A percentile compares a stretch with the other conserved stretches of the same genome.
These are phyloP conservation scores for Petrolisthes cinctipes DNA, from an alignment of 2,888 invertebrate genomes.

Conservation along the genomic window DNA sequence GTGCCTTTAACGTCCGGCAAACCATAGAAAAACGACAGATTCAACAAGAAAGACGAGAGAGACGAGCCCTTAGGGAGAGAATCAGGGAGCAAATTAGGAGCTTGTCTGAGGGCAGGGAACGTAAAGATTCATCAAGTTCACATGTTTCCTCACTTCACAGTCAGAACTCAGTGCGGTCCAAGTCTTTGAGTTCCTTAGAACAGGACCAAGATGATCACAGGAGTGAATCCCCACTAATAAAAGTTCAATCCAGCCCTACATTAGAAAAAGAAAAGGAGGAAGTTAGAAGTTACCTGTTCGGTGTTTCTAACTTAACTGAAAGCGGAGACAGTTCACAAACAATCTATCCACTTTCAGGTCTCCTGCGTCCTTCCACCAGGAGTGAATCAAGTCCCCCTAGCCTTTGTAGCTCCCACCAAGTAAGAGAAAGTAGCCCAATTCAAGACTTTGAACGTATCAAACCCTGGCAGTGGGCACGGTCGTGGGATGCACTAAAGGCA, in stretches of 20 bases:
- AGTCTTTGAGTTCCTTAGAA: conserved; percentile 64
- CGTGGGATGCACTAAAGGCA: conserved; percentile 27
- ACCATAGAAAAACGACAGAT: conserved; percentile 65
- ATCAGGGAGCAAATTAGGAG: conserved; percentile 59
- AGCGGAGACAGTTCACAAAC: neutral
- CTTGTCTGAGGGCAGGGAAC: conserved; percentile 57
- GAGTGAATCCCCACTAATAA: conserved; percentile 62
- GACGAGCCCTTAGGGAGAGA: conserved; percentile 56
- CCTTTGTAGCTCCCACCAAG: neutral
- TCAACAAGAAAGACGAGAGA: conserved; percentile 62
- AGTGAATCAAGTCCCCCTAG: neutral
- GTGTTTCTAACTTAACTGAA: conserved; percentile 39
- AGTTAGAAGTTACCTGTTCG: conserved; percentile 62
- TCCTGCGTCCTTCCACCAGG: neutral
- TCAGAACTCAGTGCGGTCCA: conserved; percentile 59
- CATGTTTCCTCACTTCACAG: conserved; percentile 58
- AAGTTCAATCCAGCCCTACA: conserved; percentile 65
- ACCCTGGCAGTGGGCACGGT: conserved; percentile 34
- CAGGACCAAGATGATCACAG: conserved; percentile 62
- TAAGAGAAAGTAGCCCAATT: conserved; percentile 6
- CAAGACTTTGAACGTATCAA: conserved; percentile 24
- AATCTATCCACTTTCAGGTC: conserved; percentile 5
- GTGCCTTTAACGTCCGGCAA: conserved; percentile 65
- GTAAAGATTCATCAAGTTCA: conserved; percentile 54
- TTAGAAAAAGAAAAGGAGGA: conserved; percentile 63